phyloP scores from a whole-genome alignment of 2,888 invertebrate species.

The Volucella bombylans region DNA sequence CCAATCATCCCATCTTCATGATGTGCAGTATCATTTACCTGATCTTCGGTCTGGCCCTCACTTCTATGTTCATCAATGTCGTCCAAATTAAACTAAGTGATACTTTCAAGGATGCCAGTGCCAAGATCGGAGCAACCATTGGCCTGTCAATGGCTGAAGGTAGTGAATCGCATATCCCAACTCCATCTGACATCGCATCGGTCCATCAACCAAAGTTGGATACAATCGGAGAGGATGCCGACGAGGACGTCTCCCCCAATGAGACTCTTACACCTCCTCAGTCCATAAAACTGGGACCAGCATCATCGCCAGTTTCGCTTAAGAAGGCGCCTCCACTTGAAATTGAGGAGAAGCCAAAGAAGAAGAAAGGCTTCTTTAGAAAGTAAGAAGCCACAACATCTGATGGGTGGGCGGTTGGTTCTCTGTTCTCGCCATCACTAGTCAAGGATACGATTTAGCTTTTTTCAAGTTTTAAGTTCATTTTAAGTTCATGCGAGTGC shows the following conservation, averaged over 20 bases:
- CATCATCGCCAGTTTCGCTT: conserved; percentile 78
- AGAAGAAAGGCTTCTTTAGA: conserved; percentile 78
- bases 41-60: conserved; percentile 96
- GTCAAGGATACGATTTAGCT: neutral
- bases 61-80: conserved; percentile 98
- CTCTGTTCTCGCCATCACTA: too few relatives aligned
- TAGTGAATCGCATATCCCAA: conserved; percentile 78
- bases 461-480: conserved; percentile 1
- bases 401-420: neutral
- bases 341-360: conserved; percentile 77
- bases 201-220: conserved; percentile 78
- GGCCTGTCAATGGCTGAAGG: conserved; percentile 88
- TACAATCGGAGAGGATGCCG: conserved; percentile 78
- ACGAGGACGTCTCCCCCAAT: conserved; percentile 59
- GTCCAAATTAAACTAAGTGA: conserved; percentile 92
- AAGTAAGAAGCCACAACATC: conserved; percentile 22
- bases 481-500: conserved; percentile 37
- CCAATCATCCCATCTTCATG: conserved; percentile 93
- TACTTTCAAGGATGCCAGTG: conserved; percentile 92
- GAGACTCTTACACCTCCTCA: conserved; percentile 37
- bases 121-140: conserved; percentile 92
- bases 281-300: neutral
- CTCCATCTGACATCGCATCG: conserved; percentile 79
- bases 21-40: conserved; percentile 96
- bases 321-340: conserved; percentile 70